These are phyloP conservation scores for Macaria liturata DNA, from an alignment of 2,888 invertebrate species.

Conservation along the genomic window DNA sequence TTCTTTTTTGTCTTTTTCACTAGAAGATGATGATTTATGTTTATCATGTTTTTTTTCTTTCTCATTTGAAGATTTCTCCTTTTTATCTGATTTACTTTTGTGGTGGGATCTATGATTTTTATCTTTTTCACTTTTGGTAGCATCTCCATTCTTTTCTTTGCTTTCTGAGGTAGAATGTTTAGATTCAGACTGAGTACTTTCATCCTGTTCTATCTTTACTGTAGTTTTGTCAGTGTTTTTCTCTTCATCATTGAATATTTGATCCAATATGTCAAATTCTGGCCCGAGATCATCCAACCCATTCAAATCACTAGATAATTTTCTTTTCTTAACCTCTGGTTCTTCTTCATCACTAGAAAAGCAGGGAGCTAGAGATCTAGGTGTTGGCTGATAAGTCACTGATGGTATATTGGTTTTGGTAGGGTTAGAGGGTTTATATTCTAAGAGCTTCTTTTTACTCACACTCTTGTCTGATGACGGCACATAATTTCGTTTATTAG, in stretches of 20 bases:
- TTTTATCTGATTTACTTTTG: slow-evolving; percentile 37
- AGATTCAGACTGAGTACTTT: background rate
- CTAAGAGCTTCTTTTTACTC: slow-evolving; percentile 68
- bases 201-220: background rate
- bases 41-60: slow-evolving; percentile 18
- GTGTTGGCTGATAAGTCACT: slow-evolving; percentile 75
- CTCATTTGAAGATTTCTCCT: slow-evolving; percentile 26
- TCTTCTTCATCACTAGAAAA: slow-evolving; percentile 81
- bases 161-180: slow-evolving; percentile 39
- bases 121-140: slow-evolving; percentile 35
- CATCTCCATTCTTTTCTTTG: slow-evolving; percentile 32
- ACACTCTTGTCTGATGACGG: slow-evolving; percentile 71
- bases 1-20: slow-evolving; percentile 43
- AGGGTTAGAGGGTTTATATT: slow-evolving; percentile 70
- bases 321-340: slow-evolving; percentile 64
- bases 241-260: slow-evolving; percentile 70
- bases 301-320: slow-evolving; percentile 66
- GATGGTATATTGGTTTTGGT: slow-evolving; percentile 51
- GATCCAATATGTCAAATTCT: slow-evolving; percentile 78
- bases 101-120: slow-evolving; percentile 32
- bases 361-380: slow-evolving; percentile 69
- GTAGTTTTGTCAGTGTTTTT: slow-evolving; percentile 14
- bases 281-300: slow-evolving; percentile 74
- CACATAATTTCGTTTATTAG: slow-evolving; percentile 64
- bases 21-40: slow-evolving; percentile 29